Percentiles rank a stretch among this genome's conserved stretches.
phyloP scores from a whole-genome alignment of 2,113 vertebrate species.

The Prolemur simus region DNA sequence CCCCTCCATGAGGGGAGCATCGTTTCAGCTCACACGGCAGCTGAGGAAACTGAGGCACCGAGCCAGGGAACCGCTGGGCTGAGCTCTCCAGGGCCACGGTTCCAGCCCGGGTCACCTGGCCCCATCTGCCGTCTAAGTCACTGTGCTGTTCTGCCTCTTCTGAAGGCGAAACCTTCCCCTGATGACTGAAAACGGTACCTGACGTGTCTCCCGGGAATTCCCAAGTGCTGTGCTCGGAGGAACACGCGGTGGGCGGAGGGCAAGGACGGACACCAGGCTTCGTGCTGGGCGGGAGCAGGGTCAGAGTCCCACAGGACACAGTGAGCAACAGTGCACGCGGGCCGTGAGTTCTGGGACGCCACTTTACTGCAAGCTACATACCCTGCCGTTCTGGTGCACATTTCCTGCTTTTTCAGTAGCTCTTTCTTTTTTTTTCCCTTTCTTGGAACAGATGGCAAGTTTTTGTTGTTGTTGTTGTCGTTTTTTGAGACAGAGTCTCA shows the following conservation, averaged over 20 bases:
- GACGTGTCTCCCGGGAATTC: neutral
- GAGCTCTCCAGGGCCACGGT: fast-evolving
- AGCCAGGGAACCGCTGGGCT: neutral
- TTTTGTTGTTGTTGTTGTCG: neutral
- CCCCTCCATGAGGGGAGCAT: fast-evolving
- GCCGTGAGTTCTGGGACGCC: neutral
- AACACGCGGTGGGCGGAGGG: neutral
- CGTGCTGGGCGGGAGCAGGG: fast-evolving
- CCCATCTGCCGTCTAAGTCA: neutral
- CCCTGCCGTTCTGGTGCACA: neutral
- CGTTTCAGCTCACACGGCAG: neutral
- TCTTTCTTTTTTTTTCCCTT: neutral
- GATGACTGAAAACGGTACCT: neutral
- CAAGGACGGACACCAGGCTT: fast-evolving
- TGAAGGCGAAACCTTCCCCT: neutral
- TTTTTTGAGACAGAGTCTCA: too few relatives aligned
- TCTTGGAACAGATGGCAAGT: constrained; percentile 60
- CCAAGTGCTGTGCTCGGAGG: neutral
- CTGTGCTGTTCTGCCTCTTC: neutral
- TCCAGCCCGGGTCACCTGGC: neutral
- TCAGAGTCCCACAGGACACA: neutral
- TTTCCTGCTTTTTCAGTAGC: constrained; percentile 34
- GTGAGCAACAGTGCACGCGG: fast-evolving
- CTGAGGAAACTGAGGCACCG: neutral
- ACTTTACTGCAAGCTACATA: neutral